Conservation (phyloP, 2,797 vertebrate genomes). For the Crax fasciolata region DNA sequence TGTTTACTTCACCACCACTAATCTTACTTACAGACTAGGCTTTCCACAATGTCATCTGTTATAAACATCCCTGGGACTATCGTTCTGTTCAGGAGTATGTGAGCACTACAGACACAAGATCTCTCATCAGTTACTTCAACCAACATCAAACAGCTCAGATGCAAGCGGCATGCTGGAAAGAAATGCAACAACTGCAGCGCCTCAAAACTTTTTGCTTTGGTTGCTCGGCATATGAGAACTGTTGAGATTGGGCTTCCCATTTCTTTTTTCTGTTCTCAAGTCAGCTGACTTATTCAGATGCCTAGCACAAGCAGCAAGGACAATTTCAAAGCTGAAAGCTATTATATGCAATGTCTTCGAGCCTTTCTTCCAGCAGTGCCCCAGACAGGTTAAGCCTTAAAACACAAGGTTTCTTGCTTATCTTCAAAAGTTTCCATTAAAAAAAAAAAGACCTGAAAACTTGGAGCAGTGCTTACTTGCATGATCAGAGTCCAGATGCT, state of each 20-base stretch:
- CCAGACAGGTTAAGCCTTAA: background rate
- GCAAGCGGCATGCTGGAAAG: background rate
- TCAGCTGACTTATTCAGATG: background rate
- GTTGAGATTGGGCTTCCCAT: background rate
- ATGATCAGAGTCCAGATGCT: background rate
- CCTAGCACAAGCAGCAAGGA: background rate
- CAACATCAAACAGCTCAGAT: background rate
- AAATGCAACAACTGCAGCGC: fast-evolving
- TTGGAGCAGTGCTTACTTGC: background rate
- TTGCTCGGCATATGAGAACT: background rate
- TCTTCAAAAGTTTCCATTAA: background rate
- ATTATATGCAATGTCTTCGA: background rate
- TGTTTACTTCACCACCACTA: background rate
- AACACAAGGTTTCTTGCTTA: background rate
- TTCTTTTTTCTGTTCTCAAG: background rate
- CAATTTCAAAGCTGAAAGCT: background rate
- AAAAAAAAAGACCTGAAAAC: background rate
- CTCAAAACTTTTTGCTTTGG: background rate
- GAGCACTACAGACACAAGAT: background rate
- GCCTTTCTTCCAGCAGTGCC: background rate
- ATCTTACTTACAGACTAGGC: background rate
- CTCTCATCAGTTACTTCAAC: background rate
- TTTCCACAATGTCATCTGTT: background rate
- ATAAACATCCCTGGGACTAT: background rate
- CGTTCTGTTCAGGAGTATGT: background rate